A percentile compares a stretch with the other conserved stretches of the same genome.
Evolutionary conservation across 2,888 invertebrate species (phyloP).

Genomic region (Plebejus argus): DNA sequence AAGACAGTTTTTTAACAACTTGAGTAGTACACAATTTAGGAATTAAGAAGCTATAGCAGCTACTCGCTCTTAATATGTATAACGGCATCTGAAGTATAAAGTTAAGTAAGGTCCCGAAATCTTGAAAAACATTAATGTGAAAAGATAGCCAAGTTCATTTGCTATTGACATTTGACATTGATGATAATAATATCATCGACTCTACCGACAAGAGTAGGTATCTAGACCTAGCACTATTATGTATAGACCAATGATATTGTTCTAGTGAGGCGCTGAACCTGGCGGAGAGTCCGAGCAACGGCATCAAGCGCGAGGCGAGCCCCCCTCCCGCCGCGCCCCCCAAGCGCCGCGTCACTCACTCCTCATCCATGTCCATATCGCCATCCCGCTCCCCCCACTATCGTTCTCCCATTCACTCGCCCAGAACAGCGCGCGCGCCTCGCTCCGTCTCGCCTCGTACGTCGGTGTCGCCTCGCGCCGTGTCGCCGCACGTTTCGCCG

Average conservation of each 20-base stretch:
- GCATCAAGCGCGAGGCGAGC: conserved; percentile 72
- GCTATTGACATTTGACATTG: too few relatives aligned
- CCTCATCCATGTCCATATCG: conserved; percentile 50
- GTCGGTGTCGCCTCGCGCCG: conserved; percentile 81
- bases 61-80: too few relatives aligned
- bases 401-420: conserved; percentile 50
- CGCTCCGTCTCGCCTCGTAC: conserved; percentile 51
- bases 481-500: conserved; percentile 40
- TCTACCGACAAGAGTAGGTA: neutral
- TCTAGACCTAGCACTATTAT: neutral
- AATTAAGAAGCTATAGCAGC: too few relatives aligned
- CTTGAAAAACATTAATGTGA: too few relatives aligned
- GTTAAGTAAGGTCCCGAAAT: too few relatives aligned
- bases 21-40: too few relatives aligned
- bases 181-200: too few relatives aligned
- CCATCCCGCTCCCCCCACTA: conserved; percentile 43
- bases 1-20: too few relatives aligned
- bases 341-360: conserved; percentile 81
- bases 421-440: conserved; percentile 41
- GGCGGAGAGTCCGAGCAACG: conserved; percentile 81
- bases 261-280: conserved; percentile 92
- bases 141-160: too few relatives aligned
- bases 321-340: conserved; percentile 83
- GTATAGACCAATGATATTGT: neutral
- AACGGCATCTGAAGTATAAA: too few relatives aligned